Evolutionary conservation across 2,797 vertebrate species (phyloP).

Genomic region (Caiman crocodilus): DNA sequence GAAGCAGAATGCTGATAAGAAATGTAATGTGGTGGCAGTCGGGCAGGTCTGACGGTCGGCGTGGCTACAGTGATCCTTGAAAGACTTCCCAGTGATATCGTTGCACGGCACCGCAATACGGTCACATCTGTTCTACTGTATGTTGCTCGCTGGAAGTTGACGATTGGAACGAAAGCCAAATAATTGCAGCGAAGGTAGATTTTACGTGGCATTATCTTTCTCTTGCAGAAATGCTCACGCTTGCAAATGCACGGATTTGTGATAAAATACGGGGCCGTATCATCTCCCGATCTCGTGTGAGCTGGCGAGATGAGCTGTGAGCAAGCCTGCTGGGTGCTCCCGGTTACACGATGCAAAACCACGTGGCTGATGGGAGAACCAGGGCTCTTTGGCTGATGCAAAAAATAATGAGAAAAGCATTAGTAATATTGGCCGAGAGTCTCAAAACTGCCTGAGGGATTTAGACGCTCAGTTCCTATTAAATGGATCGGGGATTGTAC

Average conservation of each 20-base stretch:
- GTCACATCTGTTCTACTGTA: constrained; percentile 17
- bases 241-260: background rate
- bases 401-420: constrained; percentile 67
- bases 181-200: constrained; percentile 52
- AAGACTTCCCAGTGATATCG: constrained; percentile 36
- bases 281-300: background rate
- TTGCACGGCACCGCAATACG: background rate
- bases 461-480: constrained; percentile 73
- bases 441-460: constrained; percentile 73
- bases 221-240: background rate
- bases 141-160: background rate
- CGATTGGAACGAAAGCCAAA: constrained; percentile 49
- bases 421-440: constrained; percentile 73
- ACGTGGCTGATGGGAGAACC: background rate
- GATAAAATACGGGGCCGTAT: background rate
- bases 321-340: constrained; percentile 1
- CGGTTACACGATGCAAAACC: background rate
- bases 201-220: constrained; percentile 17
- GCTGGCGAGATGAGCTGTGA: constrained; percentile 30
- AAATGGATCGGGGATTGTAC: constrained; percentile 61
- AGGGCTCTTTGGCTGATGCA: constrained; percentile 62
- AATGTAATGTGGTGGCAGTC: constrained; percentile 60
- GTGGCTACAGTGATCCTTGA: constrained; percentile 33
- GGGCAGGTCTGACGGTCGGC: constrained; percentile 25
- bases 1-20: constrained; percentile 69